Base-by-base conservation (phyloP, 1,140 invertebrate species). In the Nymphalis io region DNA sequence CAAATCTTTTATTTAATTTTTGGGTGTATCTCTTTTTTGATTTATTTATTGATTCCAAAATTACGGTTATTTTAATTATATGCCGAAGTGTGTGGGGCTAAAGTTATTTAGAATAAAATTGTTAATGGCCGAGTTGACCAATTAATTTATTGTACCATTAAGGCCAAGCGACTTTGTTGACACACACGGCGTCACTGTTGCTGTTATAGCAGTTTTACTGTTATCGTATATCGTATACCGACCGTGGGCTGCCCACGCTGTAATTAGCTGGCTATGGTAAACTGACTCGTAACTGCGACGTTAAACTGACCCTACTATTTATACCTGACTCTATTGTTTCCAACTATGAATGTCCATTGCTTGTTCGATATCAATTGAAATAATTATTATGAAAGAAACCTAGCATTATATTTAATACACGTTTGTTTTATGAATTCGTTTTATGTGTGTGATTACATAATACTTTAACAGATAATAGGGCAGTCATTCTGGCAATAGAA, bases 181-280 rank as follows among this genome's bases (percentile, higher is more conserved):
- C 82, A 85, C 81, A 82, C 71, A 75, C 77, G 74, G 74, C 81
- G 83, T 79, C 76, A 73, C 57, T 68, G 60, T 48, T 51, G 80
- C 81, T 82, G 83, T 88, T 87, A 91, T 78, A 75, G 70, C 70
- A 84, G 76, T 89, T 89, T 91, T 88, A 90, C 83, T 88, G 82
- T 88, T 90, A 90, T 90, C 83, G 80, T 79, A 78, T 83, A 88
- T 87, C 85, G 85, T 89, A 87, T 88, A 68, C 63, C 69, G 75
- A 70, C 70, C 70, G 75, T 21, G 3, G 23, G 21, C 51, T 15
- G 21, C 79, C 73, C 76, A 78, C 78, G 76, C 68, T 84, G 83
- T 89, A 86, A 91, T 88, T 88, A 88, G 79, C 73, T 64, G 62
- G 76, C 83, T 83, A 81, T 83, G 75, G 72, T 76, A 80, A 83